Evolutionary conservation across 2,888 invertebrate species (phyloP), one percentile per base, ranked within the genome.

Genomic region (Sericinus montela): DNA sequence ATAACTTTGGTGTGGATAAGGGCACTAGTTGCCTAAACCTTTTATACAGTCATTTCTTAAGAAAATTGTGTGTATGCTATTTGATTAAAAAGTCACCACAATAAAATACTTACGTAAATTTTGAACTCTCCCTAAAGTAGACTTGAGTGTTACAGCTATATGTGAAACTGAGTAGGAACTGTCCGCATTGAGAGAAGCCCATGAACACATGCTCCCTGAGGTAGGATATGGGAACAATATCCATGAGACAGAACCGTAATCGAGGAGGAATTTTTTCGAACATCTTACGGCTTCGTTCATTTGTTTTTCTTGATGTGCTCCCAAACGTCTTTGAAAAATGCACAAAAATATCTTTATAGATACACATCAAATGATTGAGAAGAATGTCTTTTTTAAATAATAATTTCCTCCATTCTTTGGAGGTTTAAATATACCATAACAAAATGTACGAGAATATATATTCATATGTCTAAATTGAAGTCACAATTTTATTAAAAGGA

Each of bases 141-240:
- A 83, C 83, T 59, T 90, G 90, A 32, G 85, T 85, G 28, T 87
- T 87, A 58, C 82, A 77, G 63, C 72, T 90, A 67, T 91, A 92
- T 1, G 95, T 96, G 80, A 97, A 98, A 56, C 97, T 97, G 60
- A 98, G 89, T 56, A 98, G 91, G 86, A 94, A 98, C 81, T 96
- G 95, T 10, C 98, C 97, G 77, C 97, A 97, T 63, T 96, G 94
- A n/a, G 97, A 96, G 71, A 98, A 94, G 6, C 98, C 98, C 94
- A 98, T 95, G 72, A 97, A 96, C 57, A 97, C 93, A 77, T 98
- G 97, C 58, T 97, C 96, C 62, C 87, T 79, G 47, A 91, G 75
- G 62, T 87, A 90, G 36, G 82, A 81, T 60, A 80, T 84, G 11
- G 91, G 91, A 48, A 92, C 89, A 41, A 92, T 90, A 60, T 92